A percentile compares a stretch with the other conserved stretches of the same genome.
phyloP scores from a whole-genome alignment of 2,797 vertebrate genomes.

The Myotis myotis region DNA sequence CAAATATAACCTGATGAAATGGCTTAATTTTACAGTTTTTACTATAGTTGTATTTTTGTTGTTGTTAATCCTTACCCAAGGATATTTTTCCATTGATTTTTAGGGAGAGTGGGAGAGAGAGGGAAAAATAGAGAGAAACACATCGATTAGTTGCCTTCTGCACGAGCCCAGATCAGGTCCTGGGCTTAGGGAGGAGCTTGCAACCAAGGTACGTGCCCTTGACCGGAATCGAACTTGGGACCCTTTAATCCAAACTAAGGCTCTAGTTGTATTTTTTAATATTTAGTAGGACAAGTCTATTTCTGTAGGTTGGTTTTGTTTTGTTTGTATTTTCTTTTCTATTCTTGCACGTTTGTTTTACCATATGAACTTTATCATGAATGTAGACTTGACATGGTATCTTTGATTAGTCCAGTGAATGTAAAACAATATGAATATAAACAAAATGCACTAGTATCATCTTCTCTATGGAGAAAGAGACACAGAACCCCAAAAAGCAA shows the following conservation, averaged over 20 bases:
- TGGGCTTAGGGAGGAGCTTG: too few species aligned
- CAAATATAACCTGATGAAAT: conserved; percentile 8
- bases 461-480: neutral
- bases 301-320: neutral
- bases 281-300: neutral
- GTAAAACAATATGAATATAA: neutral
- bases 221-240: too few species aligned
- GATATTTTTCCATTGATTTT: too few species aligned
- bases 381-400: neutral
- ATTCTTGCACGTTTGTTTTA: neutral
- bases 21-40: neutral
- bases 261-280: neutral
- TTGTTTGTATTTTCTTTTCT: neutral
- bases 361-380: neutral
- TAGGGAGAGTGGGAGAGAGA: too few species aligned
- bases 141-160: too few species aligned
- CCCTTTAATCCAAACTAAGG: too few species aligned
- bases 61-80: too few species aligned
- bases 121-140: too few species aligned
- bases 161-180: too few species aligned
- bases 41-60: neutral
- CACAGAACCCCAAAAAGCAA: neutral
- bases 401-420: neutral
- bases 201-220: too few species aligned
- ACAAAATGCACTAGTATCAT: neutral